phyloP scores from a whole-genome alignment of 2,113 vertebrate species.

The Corythoichthys haematopterus region DNA sequence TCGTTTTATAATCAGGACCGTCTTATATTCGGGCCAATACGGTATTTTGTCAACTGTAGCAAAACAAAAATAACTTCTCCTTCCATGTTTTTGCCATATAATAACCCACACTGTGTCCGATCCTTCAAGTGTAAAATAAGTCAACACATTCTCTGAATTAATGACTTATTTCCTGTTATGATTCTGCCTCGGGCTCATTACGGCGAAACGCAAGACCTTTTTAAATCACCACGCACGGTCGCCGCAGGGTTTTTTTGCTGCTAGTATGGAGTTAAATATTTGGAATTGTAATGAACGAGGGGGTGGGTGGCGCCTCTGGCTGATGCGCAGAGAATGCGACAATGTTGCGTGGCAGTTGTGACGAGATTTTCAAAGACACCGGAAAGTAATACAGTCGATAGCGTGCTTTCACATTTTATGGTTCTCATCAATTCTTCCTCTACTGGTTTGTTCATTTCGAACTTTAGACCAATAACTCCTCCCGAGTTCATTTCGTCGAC shows the following conservation, averaged over 20 bases:
- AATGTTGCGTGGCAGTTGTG: background rate
- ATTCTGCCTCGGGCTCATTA: conserved; percentile 12
- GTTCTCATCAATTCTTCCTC: background rate
- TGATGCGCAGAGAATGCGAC: conserved; percentile 2
- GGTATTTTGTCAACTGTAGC: background rate
- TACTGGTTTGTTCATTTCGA: background rate
- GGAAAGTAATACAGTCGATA: too few relatives aligned
- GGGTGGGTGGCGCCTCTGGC: conserved; percentile 16
- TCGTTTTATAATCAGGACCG: too few relatives aligned
- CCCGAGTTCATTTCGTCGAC: background rate
- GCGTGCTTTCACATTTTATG: background rate
- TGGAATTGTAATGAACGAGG: conserved; percentile 38
- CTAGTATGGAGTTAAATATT: conserved; percentile 19
- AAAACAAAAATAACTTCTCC: background rate
- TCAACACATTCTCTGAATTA: background rate
- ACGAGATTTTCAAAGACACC: too few relatives aligned
- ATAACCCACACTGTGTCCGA: background rate
- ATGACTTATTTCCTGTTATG: background rate
- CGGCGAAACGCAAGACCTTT: conserved; percentile 13
- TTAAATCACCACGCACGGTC: conserved; percentile 21
- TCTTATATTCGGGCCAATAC: too few relatives aligned
- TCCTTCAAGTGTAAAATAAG: background rate
- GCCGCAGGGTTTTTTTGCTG: conserved; percentile 22
- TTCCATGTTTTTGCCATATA: background rate
- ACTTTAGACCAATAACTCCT: background rate